Percentiles rank a stretch among this genome's conserved stretches.
These are phyloP conservation scores for Atherinomorus stipes DNA, from an alignment of 2,113 vertebrate genomes.

Conservation along the genomic window DNA sequence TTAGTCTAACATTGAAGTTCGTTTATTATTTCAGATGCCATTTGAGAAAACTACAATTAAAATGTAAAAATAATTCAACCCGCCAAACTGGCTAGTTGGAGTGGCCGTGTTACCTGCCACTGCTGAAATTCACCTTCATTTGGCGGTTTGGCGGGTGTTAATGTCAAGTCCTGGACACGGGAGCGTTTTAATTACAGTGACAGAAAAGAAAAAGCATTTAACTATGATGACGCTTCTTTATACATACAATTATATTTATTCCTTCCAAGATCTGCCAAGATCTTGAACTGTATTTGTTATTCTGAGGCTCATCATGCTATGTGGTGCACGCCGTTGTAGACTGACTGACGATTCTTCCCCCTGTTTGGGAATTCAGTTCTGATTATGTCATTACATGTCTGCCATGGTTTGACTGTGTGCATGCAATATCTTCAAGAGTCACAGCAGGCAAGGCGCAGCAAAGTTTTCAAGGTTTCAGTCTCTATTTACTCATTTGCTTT, in stretches of 20 bases:
- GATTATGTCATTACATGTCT: constrained; percentile 71
- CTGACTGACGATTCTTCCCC: constrained; percentile 50
- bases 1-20: no score
- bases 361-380: constrained; percentile 61
- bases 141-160: no score
- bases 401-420: constrained; percentile 34
- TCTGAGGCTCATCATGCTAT: constrained; percentile 26
- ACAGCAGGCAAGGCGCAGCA: constrained; percentile 43
- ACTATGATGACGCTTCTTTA: constrained; percentile 16
- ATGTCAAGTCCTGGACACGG: no score
- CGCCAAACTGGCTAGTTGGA: no score
- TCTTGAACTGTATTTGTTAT: constrained; percentile 45
- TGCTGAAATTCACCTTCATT: no score
- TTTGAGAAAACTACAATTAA: no score
- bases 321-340: constrained; percentile 39
- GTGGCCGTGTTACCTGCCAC: no score
- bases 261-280: constrained; percentile 44
- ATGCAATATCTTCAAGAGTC: constrained; percentile 54
- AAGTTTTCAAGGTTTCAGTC: constrained; percentile 62
- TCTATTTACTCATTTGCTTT: constrained; percentile 72
- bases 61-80: no score
- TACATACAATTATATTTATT: constrained; percentile 31
- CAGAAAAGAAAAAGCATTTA: constrained; percentile 14
- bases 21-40: no score
- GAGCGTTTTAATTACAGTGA: constrained; percentile 22